Conservation (phyloP, 2,113 vertebrate species). For the Pygoscelis antarcticus region DNA sequence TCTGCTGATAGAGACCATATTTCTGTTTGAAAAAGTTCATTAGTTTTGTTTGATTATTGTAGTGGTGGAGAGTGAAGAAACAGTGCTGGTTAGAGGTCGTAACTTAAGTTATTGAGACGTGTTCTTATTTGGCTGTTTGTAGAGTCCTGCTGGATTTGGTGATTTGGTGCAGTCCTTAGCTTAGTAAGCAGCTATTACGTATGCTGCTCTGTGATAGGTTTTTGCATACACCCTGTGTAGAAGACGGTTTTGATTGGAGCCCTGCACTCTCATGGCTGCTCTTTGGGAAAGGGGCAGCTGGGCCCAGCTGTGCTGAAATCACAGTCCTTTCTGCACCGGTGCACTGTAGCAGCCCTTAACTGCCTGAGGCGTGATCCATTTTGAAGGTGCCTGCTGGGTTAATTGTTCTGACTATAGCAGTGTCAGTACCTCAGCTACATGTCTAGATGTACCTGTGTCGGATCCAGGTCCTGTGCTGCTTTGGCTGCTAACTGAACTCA, state of each 20-base stretch:
- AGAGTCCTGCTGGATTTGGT: not conserved
- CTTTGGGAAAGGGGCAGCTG: not conserved
- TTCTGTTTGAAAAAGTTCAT: not conserved
- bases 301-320: not conserved
- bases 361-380: too few species aligned
- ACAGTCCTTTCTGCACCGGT: not conserved
- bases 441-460: not conserved
- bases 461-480: not conserved
- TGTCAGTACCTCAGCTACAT: not conserved
- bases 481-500: not conserved
- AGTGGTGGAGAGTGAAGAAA: not conserved
- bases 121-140: too few species aligned
- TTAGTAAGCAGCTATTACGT: fast-evolving
- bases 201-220: not conserved
- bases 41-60: not conserved
- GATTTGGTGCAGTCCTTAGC: not conserved
- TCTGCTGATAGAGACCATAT: not conserved
- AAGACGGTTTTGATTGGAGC: not conserved
- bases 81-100: not conserved
- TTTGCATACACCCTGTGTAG: not conserved
- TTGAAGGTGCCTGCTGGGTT: not conserved
- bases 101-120: too few species aligned
- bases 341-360: too few species aligned
- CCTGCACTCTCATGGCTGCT: not conserved
- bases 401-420: not conserved